Evolutionary conservation across 2,797 vertebrate genomes (phyloP).

Genomic region (Chelonia mydas): DNA sequence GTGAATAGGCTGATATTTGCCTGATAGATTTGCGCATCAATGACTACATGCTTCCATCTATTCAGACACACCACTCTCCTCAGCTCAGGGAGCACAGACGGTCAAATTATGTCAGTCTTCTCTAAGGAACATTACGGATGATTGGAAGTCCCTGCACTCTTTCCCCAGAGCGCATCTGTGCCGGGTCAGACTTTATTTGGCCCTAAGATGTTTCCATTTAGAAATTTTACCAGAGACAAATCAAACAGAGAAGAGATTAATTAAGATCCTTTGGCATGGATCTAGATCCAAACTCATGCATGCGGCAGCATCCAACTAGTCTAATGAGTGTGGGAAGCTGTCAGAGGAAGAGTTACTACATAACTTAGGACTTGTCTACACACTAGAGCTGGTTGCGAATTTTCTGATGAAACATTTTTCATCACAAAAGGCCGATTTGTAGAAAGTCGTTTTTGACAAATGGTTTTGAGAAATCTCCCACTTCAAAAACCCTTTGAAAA

Average conservation of each 20-base stretch:
- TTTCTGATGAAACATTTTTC: not conserved
- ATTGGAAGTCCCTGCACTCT: not conserved
- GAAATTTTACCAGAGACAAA: not conserved
- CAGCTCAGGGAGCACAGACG: not conserved
- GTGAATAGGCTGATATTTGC: not conserved
- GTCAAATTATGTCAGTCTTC: not conserved
- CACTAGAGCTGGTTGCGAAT: not conserved
- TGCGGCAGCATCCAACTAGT: not conserved
- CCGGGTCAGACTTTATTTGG: not conserved
- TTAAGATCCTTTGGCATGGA: not conserved
- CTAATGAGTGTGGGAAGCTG: not conserved
- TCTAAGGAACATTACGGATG: not conserved
- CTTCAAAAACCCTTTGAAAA: not conserved
- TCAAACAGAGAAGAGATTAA: not conserved
- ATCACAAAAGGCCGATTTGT: accelerated
- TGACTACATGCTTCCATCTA: not conserved
- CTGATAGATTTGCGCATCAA: not conserved
- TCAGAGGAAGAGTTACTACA: not conserved
- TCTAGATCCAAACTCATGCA: not conserved
- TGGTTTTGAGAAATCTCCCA: not conserved
- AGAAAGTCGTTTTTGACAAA: not conserved
- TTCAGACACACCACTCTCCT: not conserved
- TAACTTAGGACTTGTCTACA: not conserved
- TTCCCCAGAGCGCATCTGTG: not conserved
- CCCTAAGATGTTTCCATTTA: not conserved